A percentile compares a stretch with the other conserved stretches of the same genome.
Conservation (phyloP, 2,113 vertebrate species). For the Taurulus bubalis region DNA sequence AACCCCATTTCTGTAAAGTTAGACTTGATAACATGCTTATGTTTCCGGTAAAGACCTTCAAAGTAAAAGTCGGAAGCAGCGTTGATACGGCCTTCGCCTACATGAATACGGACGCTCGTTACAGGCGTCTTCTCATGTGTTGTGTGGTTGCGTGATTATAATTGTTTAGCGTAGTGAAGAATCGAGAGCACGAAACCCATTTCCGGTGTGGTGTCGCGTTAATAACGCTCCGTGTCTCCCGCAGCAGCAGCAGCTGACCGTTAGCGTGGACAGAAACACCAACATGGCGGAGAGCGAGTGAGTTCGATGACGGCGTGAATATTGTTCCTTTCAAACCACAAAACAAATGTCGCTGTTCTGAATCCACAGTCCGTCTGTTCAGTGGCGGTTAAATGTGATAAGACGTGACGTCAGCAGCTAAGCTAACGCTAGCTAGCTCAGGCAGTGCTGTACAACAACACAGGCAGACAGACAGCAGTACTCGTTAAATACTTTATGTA, state of each 20-base stretch:
- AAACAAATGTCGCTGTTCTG: not conserved
- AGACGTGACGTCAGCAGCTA: not conserved
- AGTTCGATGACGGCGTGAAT: slow-evolving; percentile 58
- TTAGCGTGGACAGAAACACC: slow-evolving; percentile 6
- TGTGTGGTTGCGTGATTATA: not conserved
- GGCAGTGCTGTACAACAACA: not conserved
- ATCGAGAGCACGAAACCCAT: not conserved
- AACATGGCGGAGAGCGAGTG: slow-evolving; percentile 84
- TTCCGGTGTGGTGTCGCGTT: not conserved
- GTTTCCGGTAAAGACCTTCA: slow-evolving; percentile 5
- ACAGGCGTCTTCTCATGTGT: fast-evolving
- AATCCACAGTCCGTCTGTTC: fast-evolving
- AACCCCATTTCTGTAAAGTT: not conserved
- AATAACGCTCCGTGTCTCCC: not conserved
- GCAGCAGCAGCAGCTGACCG: too few relatives aligned
- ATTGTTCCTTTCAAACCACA: not conserved
- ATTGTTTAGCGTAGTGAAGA: not conserved
- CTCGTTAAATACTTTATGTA: not conserved
- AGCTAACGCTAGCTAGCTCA: not conserved
- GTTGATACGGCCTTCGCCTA: fast-evolving
- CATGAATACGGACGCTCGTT: not conserved
- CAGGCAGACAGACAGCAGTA: too few relatives aligned
- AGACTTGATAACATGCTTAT: not conserved
- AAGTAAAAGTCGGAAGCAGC: not conserved
- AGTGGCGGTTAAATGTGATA: not conserved